Evolutionary conservation across 2,797 vertebrate genomes (phyloP).

Genomic region (Sebastolobus altivelis): DNA sequence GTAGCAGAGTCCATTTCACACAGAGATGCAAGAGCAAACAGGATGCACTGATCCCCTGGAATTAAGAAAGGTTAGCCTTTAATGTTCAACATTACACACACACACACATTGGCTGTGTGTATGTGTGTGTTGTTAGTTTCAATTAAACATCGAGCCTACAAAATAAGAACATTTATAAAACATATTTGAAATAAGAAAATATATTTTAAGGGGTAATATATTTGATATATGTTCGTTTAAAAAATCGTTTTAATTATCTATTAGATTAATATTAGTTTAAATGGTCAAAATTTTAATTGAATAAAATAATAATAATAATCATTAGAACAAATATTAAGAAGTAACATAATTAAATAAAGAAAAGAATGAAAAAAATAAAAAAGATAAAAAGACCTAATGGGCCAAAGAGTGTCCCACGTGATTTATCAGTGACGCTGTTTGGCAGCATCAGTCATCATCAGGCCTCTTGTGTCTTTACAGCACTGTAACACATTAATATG

Average conservation of each 20-base stretch:
- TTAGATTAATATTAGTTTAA: background rate
- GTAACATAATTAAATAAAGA: background rate
- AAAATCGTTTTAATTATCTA: background rate
- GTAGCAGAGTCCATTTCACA: background rate
- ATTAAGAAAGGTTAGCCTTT: constrained; percentile 62
- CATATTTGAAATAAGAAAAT: background rate
- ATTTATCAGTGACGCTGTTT: constrained; percentile 48
- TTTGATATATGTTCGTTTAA: background rate
- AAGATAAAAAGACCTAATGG: background rate
- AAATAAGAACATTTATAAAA: background rate
- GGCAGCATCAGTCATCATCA: constrained; percentile 35
- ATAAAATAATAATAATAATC: too few relatives aligned
- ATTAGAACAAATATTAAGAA: background rate
- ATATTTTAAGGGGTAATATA: background rate
- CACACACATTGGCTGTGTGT: background rate
- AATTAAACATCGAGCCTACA: background rate
- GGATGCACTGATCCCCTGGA: constrained; percentile 55
- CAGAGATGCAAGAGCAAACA: constrained; percentile 43
- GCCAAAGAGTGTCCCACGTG: constrained; percentile 54
- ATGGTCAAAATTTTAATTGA: background rate
- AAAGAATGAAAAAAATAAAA: background rate
- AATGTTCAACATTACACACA: constrained; percentile 39
- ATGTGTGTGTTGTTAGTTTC: constrained; percentile 23
- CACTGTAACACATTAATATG: background rate
- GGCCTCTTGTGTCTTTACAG: constrained; percentile 20